phyloP scores from a whole-genome alignment of 30 jellyfish, hydroid and myxozoan genomes.

The Rhopilema esculentum region DNA sequence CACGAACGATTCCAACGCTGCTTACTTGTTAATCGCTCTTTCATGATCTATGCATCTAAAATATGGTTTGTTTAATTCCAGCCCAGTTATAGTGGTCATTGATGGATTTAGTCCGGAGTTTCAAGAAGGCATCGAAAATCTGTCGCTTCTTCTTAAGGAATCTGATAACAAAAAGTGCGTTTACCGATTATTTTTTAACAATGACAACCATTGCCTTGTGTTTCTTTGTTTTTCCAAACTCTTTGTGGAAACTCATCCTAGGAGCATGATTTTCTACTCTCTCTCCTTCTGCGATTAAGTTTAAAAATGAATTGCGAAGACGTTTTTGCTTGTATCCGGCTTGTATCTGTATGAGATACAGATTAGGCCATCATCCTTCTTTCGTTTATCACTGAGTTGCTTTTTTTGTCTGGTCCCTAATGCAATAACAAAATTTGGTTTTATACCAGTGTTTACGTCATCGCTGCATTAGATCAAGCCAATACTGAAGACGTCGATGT shows the following conservation, averaged over 20 bases:
- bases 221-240: neutral
- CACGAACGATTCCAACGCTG: too few species aligned
- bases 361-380: too few species aligned
- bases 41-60: too few species aligned
- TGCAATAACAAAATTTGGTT: neutral
- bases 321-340: too few species aligned
- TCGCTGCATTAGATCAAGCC: conserved; percentile 76
- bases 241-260: too few species aligned
- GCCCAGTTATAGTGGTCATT: conserved; percentile 67
- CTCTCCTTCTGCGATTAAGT: too few species aligned
- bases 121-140: conserved; percentile 33
- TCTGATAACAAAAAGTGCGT: conserved; percentile 22
- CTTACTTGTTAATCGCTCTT: too few species aligned
- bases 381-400: too few species aligned
- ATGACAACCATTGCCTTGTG: neutral
- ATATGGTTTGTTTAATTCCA: neutral
- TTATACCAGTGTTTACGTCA: conserved; percentile 59
- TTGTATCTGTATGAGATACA: too few species aligned
- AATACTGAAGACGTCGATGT: conserved; percentile 52
- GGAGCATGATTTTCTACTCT: too few species aligned
- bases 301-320: too few species aligned
- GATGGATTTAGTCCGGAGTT: conserved; percentile 87
- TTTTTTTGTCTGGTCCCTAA: neutral
- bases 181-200: too few species aligned
- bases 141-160: conserved; percentile 15